A percentile compares a stretch with the other conserved stretches of the same genome.
phyloP scores from a whole-genome alignment of 2,888 invertebrate genomes.

The Caenorhabditis afra region DNA sequence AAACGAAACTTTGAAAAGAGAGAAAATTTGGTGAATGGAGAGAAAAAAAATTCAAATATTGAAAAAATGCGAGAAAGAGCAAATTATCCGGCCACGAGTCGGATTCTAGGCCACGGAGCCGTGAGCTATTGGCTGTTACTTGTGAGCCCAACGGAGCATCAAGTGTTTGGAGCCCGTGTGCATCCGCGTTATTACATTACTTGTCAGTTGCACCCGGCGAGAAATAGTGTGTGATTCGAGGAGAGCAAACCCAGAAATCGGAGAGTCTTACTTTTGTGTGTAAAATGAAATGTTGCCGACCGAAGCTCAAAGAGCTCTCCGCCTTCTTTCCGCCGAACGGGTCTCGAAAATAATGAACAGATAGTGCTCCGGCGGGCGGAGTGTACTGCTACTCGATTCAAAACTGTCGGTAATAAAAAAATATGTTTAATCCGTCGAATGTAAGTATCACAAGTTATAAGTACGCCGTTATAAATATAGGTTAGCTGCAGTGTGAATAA shows the following conservation, averaged over 20 bases:
- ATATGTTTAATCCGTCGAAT: too few species aligned
- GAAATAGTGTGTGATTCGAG: constrained; percentile 18
- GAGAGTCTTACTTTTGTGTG: constrained; percentile 10
- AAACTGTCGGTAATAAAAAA: too few species aligned
- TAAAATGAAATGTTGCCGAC: constrained; percentile 1
- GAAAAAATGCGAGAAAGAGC: constrained; percentile 1
- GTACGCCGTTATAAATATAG: not conserved
- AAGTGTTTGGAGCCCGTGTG: constrained; percentile 26
- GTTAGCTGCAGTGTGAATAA: constrained; percentile 1
- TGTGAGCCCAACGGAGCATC: constrained; percentile 14
- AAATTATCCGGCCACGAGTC: not conserved
- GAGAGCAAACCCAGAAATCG: constrained; percentile 36
- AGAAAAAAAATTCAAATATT: not conserved
- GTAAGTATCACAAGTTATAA: too few species aligned
- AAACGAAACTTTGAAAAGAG: too few species aligned
- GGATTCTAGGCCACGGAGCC: constrained; percentile 4
- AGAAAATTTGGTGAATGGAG: not conserved
- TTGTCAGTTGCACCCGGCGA: constrained; percentile 41
- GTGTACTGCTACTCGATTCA: too few species aligned
- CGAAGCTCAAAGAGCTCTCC: constrained; percentile 5
- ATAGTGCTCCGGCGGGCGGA: too few species aligned
- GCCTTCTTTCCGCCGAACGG: not conserved
- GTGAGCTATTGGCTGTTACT: too few species aligned
- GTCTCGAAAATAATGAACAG: constrained; percentile 1
- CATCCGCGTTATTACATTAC: constrained; percentile 57